A percentile compares a stretch with the other conserved stretches of the same genome.
Conservation (phyloP, 2,888 invertebrate species). For the Torymus auratus region DNA sequence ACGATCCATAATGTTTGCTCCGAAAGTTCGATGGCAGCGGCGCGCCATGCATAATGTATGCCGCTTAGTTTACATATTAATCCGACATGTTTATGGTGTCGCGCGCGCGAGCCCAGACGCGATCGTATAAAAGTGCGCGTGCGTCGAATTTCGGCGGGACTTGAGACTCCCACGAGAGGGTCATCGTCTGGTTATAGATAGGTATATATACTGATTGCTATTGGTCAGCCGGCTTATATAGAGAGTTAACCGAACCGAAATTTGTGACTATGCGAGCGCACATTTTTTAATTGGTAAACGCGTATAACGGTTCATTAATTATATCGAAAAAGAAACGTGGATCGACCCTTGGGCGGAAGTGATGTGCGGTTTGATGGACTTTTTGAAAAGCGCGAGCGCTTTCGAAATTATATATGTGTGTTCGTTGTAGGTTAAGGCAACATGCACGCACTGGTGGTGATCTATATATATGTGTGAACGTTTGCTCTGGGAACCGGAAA, state of each 20-base stretch:
- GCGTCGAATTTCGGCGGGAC: conserved; percentile 60
- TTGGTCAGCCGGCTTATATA: too few species aligned
- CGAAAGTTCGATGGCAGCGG: conserved; percentile 58
- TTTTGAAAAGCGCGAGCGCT: conserved; percentile 8
- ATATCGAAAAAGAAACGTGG: too few species aligned
- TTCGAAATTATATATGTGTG: too few species aligned
- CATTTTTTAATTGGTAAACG: conserved; percentile 6
- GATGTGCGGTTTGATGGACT: background rate
- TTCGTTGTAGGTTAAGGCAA: too few species aligned
- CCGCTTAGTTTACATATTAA: conserved; percentile 63
- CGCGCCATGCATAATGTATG: conserved; percentile 63
- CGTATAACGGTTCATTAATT: conserved; percentile 19
- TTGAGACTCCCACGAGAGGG: background rate
- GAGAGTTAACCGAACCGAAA: background rate
- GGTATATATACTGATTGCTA: too few species aligned
- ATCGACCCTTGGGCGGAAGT: too few species aligned
- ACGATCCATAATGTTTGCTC: conserved; percentile 57
- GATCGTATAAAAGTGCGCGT: conserved; percentile 58
- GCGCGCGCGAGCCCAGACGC: conserved; percentile 55
- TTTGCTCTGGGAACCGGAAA: conserved; percentile 16
- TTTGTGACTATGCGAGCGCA: background rate
- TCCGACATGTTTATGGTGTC: conserved; percentile 65
- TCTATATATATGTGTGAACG: too few species aligned
- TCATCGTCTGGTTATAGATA: too few species aligned
- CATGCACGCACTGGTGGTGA: too few species aligned